Evolutionary conservation across 2,888 invertebrate species (phyloP).

Genomic region (Nemotelus nigrinus): DNA sequence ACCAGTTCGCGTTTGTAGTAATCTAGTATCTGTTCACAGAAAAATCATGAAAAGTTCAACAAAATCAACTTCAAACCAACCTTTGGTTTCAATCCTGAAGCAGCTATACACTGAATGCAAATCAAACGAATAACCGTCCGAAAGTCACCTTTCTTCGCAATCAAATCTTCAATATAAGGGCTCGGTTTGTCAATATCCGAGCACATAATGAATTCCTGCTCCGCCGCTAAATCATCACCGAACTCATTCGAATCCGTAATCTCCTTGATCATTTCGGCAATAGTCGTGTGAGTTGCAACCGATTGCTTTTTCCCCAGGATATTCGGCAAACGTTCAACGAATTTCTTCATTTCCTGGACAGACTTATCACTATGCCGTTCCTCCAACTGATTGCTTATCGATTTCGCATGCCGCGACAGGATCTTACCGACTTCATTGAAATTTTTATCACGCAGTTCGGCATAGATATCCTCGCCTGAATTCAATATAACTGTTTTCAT

Average conservation of each 20-base stretch:
- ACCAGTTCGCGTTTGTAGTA: slow-evolving; percentile 78
- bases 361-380: slow-evolving; percentile 87
- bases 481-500: slow-evolving; percentile 83
- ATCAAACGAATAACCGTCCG: slow-evolving; percentile 87
- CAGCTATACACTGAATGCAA: slow-evolving; percentile 91
- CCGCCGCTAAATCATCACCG: slow-evolving; percentile 80
- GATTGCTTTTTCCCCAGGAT: slow-evolving; percentile 88
- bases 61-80: slow-evolving; percentile 61
- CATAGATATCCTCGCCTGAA: slow-evolving; percentile 88
- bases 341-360: slow-evolving; percentile 94
- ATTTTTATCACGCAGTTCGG: slow-evolving; percentile 90
- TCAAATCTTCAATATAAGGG: slow-evolving; percentile 90
- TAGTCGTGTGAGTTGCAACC: slow-evolving; percentile 87
- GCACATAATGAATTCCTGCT: slow-evolving; percentile 92
- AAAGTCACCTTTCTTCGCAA: slow-evolving; percentile 84
- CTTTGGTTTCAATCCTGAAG: slow-evolving; percentile 92
- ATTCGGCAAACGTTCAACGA: slow-evolving; percentile 88
- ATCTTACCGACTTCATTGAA: slow-evolving; percentile 90
- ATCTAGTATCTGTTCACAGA: slow-evolving; percentile 63
- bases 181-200: slow-evolving; percentile 90
- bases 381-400: slow-evolving; percentile 85
- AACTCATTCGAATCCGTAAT: slow-evolving; percentile 78
- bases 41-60: slow-evolving; percentile 21
- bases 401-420: slow-evolving; percentile 85
- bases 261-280: slow-evolving; percentile 94